A percentile compares a stretch with the other conserved stretches of the same genome.
Conservation (phyloP, 2,113 vertebrate genomes). For the Phocoena phocoena region DNA sequence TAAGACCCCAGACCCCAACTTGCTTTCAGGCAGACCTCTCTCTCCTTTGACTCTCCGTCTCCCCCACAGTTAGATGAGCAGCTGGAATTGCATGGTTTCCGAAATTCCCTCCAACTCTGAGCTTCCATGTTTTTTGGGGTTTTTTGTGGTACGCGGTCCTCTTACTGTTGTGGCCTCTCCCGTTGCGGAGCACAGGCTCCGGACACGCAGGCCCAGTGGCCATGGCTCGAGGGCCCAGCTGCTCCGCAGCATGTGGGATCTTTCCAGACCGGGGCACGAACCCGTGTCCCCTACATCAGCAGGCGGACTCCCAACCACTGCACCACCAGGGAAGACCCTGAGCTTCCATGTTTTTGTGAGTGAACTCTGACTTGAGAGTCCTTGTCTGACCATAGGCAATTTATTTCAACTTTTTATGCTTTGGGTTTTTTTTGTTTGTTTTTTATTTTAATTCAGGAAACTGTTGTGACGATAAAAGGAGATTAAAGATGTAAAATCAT, state of each 20-base stretch:
- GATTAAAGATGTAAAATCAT: neutral
- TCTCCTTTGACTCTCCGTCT: neutral
- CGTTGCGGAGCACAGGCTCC: no score
- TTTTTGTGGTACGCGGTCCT: fast-evolving
- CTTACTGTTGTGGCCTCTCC: no score
- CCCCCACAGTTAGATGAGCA: neutral
- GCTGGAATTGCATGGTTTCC: neutral
- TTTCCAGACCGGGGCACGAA: no score
- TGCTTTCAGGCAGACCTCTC: neutral
- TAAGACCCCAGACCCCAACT: neutral
- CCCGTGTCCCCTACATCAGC: no score
- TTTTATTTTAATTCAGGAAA: neutral
- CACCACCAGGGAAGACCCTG: no score
- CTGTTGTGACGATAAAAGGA: neutral
- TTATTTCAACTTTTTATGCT: neutral
- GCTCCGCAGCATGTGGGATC: no score
- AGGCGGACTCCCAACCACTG: no score
- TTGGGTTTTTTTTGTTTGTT: neutral
- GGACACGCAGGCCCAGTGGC: no score
- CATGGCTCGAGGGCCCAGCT: no score
- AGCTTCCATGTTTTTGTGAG: neutral
- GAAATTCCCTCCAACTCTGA: neutral
- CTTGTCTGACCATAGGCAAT: neutral
- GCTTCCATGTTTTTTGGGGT: neutral
- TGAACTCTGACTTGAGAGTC: neutral